These are phyloP conservation scores for Rhopalosiphum nymphaeae DNA, from an alignment of 2,888 invertebrate genomes.

Conservation along the genomic window DNA sequence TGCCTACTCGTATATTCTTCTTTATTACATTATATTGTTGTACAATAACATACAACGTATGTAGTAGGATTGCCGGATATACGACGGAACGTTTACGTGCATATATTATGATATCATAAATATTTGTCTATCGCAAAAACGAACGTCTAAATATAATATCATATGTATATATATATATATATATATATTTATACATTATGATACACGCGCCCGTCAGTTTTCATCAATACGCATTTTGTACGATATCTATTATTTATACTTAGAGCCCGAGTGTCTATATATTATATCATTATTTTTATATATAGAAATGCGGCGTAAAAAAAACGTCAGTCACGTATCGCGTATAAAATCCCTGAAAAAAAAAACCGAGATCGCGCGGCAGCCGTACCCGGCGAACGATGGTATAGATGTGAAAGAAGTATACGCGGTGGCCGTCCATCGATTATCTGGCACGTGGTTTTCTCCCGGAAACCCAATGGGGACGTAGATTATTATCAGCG, in stretches of 20 bases:
- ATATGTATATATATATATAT: background rate
- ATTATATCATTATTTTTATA: background rate
- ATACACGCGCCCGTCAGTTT: background rate
- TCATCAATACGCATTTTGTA: conserved; percentile 11
- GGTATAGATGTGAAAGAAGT: background rate
- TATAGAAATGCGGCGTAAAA: background rate
- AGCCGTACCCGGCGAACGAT: background rate
- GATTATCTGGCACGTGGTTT: background rate
- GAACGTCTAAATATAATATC: conserved; percentile 7
- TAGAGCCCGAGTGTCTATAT: background rate
- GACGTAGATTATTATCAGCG: background rate
- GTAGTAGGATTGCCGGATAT: background rate
- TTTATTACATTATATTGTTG: background rate
- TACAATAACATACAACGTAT: background rate
- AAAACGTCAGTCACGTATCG: background rate
- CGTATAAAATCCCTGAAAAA: background rate
- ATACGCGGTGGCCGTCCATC: background rate
- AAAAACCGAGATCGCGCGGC: background rate
- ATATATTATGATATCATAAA: background rate
- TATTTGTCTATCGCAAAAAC: background rate
- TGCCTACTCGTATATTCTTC: background rate
- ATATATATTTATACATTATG: background rate
- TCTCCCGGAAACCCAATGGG: background rate
- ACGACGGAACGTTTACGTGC: background rate
- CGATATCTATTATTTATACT: conserved; percentile 25